Base-by-base conservation (phyloP, 2,888 invertebrate species). In the Lingula anatina region DNA sequence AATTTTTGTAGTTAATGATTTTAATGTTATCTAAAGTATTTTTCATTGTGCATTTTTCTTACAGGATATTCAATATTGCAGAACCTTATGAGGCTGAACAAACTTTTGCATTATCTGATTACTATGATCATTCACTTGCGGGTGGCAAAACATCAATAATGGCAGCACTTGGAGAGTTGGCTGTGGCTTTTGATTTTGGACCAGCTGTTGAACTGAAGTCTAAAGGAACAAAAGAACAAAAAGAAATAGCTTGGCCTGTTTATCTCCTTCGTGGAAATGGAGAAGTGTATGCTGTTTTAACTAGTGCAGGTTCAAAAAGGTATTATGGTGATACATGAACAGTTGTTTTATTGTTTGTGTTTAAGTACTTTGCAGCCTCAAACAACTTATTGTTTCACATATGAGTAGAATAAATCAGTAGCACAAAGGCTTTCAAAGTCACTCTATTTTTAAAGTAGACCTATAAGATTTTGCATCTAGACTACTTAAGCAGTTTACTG, bases 161-260 rank as follows among this genome's bases (percentile, higher is more conserved):
- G 9, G 80, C 82, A 0, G 80, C 80, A 7, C 81, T 92, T n/a
- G 93, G 92, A 0, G 91, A 93, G 66, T 84, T 85, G 0, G 89
- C 89, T 0, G 87, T 92, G 18, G 88, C 89, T 77, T 93, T 94
- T 79, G 90, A 91, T 67, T 87, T 89, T 70, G 85, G 84, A 1
- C 83, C 83, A 2, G 49, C 84, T 79, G 50, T 67, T 4, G 56
- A 59, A 39, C 51, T 71, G 31, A 44, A 53, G 35, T 48, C 57
- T 1, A 53, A 47, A 36, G 60, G 15, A 25, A 4, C 20, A 5
- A 18, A 5, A 4, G 53, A 55, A 26, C n/a, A 37, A 18, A 26
- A 38, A 36, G 54, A 45, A 9, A 51, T 62, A 4, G 62, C 74
- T 15, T 88, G 88, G 87, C 88, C 88, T 0, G 81, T 91, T 47